Percentiles rank a stretch among this genome's conserved stretches.
phyloP scores from a whole-genome alignment of 2,888 invertebrate genomes.

The Malacosoma neustria region DNA sequence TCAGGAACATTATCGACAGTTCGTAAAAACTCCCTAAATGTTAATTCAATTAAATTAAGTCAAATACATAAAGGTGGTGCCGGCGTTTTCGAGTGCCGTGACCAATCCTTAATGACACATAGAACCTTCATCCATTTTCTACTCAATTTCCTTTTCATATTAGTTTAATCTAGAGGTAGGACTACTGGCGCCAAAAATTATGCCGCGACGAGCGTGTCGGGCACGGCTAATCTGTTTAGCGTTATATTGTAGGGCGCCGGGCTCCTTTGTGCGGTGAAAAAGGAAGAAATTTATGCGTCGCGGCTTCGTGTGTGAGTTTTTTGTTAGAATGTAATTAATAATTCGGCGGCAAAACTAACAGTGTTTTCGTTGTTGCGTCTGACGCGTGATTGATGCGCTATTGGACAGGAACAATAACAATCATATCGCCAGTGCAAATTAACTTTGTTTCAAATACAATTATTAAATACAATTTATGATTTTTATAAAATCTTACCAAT shows the following conservation, averaged over 20 bases:
- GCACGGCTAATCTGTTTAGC: conserved; percentile 68
- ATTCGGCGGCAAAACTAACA: conserved; percentile 77
- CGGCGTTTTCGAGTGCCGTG: conserved; percentile 50
- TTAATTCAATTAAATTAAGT: conserved; percentile 70
- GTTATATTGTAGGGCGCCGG: conserved; percentile 60
- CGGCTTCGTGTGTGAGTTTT: conserved; percentile 71
- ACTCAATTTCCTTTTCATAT: conserved; percentile 75
- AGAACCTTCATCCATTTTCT: conserved; percentile 69
- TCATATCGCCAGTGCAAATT: background rate
- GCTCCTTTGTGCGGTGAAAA: conserved; percentile 71
- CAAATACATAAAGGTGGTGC: conserved; percentile 61
- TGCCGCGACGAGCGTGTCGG: conserved; percentile 67
- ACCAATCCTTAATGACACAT: conserved; percentile 72
- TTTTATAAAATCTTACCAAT: too few species aligned
- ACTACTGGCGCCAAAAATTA: conserved; percentile 75
- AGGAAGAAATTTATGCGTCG: conserved; percentile 74
- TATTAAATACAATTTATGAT: too few species aligned
- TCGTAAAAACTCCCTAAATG: conserved; percentile 64
- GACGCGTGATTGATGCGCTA: conserved; percentile 57
- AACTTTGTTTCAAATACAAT: conserved; percentile 3
- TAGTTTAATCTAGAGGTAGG: conserved; percentile 73
- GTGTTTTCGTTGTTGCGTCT: conserved; percentile 68
- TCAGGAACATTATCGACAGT: conserved; percentile 57
- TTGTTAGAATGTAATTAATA: conserved; percentile 74
- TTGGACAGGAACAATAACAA: conserved; percentile 18